Evolutionary conservation across 2,797 vertebrate species (phyloP).

Genomic region (Xiphorhynchus erythropygius): DNA sequence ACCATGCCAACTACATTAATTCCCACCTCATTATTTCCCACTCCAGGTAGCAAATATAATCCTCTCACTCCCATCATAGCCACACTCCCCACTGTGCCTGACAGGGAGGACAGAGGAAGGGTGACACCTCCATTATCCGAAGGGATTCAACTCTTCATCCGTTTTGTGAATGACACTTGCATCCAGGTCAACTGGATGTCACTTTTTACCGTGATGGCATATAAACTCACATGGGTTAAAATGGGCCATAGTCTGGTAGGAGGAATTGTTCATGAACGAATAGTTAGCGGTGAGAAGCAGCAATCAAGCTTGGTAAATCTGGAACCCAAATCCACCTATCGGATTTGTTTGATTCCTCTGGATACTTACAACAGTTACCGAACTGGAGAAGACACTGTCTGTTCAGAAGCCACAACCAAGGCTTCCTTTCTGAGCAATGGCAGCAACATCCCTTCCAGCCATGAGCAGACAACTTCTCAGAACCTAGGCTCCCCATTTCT

Average conservation of each 20-base stretch:
- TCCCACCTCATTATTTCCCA: slow-evolving; percentile 51
- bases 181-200: slow-evolving; percentile 94
- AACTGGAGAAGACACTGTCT: slow-evolving; percentile 91
- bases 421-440: slow-evolving; percentile 81
- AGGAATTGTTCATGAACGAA: slow-evolving; percentile 89
- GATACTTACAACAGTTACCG: slow-evolving; percentile 90
- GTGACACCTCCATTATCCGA: slow-evolving; percentile 81
- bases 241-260: slow-evolving; percentile 90
- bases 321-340: slow-evolving; percentile 91
- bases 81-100: slow-evolving; percentile 76
- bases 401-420: slow-evolving; percentile 92
- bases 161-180: slow-evolving; percentile 88
- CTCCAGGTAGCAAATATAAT: slow-evolving; percentile 61
- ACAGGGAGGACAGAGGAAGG: slow-evolving; percentile 71
- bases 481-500: slow-evolving; percentile 90
- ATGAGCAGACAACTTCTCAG: slow-evolving; percentile 88
- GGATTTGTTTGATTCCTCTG: slow-evolving; percentile 93
- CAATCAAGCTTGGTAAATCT: slow-evolving; percentile 85
- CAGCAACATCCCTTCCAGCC: slow-evolving; percentile 84
- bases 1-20: slow-evolving; percentile 67
- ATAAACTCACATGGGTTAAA: slow-evolving; percentile 97
- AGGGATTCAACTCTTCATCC: slow-evolving; percentile 87
- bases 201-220: slow-evolving; percentile 89
- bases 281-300: slow-evolving; percentile 87
- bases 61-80: slow-evolving; percentile 71